A percentile compares a stretch with the other conserved stretches of the same genome.
Evolutionary conservation across 2,888 invertebrate genomes (phyloP).

Genomic region (Dryobota labecula): DNA sequence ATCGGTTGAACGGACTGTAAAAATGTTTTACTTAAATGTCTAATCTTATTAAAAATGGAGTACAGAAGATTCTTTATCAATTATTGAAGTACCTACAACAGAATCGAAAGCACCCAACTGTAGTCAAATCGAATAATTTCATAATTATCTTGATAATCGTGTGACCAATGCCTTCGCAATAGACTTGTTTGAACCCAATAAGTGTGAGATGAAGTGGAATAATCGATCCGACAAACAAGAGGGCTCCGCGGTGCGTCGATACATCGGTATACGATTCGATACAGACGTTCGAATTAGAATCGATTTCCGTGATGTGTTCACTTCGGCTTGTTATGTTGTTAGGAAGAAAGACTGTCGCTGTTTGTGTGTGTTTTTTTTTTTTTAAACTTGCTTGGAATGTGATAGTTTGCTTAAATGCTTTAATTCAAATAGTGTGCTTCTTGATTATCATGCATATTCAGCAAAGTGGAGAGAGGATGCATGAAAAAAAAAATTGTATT

Average conservation of each 20-base stretch:
- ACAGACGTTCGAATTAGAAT: constrained; percentile 77
- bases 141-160: constrained; percentile 56
- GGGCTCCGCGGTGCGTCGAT: constrained; percentile 80
- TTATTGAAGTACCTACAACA: not conserved
- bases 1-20: too few species aligned
- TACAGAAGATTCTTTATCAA: not conserved
- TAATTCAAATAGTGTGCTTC: not conserved
- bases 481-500: too few species aligned
- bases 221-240: constrained; percentile 89
- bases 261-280: constrained; percentile 76
- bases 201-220: constrained; percentile 88
- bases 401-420: not conserved
- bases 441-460: not conserved
- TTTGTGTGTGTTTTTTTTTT: constrained; percentile 39
- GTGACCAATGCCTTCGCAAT: constrained; percentile 58
- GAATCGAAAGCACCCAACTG: not conserved
- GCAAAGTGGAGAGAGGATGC: not conserved
- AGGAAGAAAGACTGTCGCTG: constrained; percentile 45
- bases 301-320: constrained; percentile 76
- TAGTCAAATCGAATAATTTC: constrained; percentile 52
- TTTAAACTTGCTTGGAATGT: not conserved
- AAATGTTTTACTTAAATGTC: too few species aligned
- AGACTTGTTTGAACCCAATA: constrained; percentile 82
- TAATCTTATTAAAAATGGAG: too few species aligned
- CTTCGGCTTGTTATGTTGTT: constrained; percentile 66